phyloP scores from a whole-genome alignment of 23 tunicate genomes.

The Botrylloides violaceus region DNA sequence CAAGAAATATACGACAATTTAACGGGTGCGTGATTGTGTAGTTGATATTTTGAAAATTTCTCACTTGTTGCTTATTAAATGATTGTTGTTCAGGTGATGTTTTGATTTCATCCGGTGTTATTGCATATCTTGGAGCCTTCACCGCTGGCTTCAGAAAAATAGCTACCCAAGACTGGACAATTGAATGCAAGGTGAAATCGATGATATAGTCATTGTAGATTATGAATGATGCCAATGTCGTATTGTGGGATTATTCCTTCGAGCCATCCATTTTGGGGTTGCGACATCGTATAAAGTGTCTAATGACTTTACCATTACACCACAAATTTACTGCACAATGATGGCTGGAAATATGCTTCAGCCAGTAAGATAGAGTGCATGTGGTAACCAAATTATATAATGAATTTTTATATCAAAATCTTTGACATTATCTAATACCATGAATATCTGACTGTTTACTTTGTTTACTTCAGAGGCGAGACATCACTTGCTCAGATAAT shows the following conservation, averaged over 20 bases:
- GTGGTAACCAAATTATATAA: too few relatives aligned
- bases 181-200: slow-evolving; percentile 62
- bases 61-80: neutral
- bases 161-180: slow-evolving; percentile 81
- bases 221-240: too few relatives aligned
- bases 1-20: slow-evolving; percentile 87
- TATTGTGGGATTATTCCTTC: too few relatives aligned
- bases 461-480: slow-evolving; percentile 41
- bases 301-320: too few relatives aligned
- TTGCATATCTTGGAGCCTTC: slow-evolving; percentile 98
- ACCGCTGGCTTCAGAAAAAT: slow-evolving; percentile 82
- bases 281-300: too few relatives aligned
- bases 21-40: slow-evolving; percentile 45
- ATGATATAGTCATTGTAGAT: too few relatives aligned
- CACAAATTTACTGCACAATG: too few relatives aligned
- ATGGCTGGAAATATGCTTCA: too few relatives aligned
- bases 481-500: slow-evolving; percentile 90
- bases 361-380: too few relatives aligned
- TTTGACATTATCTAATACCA: too few relatives aligned
- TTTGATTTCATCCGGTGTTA: slow-evolving; percentile 93
- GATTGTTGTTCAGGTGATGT: slow-evolving; percentile 71
- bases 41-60: neutral
- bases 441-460: neutral
- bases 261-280: too few relatives aligned
- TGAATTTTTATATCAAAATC: too few relatives aligned